Evolutionary conservation across 2,797 vertebrate species (phyloP).

Genomic region (Heliangelus exortis): DNA sequence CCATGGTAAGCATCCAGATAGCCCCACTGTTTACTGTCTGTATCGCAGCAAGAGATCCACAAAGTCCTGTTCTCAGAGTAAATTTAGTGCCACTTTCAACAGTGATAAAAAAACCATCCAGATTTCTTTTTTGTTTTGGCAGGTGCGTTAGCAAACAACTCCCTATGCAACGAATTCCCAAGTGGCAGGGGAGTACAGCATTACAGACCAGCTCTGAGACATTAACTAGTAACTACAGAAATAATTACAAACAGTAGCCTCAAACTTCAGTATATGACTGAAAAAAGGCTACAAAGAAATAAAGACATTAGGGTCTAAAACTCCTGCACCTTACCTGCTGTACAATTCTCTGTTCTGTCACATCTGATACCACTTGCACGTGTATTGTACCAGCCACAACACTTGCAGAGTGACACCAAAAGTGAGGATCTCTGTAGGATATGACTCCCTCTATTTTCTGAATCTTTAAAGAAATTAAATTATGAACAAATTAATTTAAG

Average conservation of each 20-base stretch:
- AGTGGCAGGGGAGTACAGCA: not conserved
- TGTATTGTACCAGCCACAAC: slow-evolving; percentile 94
- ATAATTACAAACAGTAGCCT: not conserved
- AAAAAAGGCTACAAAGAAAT: not conserved
- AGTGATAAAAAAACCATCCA: not conserved
- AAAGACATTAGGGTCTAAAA: not conserved
- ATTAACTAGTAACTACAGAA: not conserved
- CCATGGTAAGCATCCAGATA: not conserved
- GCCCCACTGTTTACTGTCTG: not conserved
- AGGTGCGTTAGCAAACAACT: not conserved
- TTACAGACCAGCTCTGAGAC: not conserved
- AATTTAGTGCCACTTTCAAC: not conserved
- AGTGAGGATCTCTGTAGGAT: slow-evolving; percentile 95
- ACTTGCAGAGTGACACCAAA: slow-evolving; percentile 96
- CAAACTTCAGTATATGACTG: not conserved
- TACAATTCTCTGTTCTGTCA: slow-evolving; percentile 93
- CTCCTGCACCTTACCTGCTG: slow-evolving; percentile 85
- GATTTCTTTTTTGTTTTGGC: not conserved
- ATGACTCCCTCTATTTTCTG: slow-evolving; percentile 96
- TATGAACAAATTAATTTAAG: not conserved
- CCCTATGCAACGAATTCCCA: not conserved
- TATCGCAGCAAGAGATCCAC: not conserved
- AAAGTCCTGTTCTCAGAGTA: not conserved
- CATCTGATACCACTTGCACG: slow-evolving; percentile 91
- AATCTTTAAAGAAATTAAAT: slow-evolving; percentile 82